Evolutionary conservation across 2,113 vertebrate genomes (phyloP).

Genomic region (Bolborhynchus lineola): DNA sequence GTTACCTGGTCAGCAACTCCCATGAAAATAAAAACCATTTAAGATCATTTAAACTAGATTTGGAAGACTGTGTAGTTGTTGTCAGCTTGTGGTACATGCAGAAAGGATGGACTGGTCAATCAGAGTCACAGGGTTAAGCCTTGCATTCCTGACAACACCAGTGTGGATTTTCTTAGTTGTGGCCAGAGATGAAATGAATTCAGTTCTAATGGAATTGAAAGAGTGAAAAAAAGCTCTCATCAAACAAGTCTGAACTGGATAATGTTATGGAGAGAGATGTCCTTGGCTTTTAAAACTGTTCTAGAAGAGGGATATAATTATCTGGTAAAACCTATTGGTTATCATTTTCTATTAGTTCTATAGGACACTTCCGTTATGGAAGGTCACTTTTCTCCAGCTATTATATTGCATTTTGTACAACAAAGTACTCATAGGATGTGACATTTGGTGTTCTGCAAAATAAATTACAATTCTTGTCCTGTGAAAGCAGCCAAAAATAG

Average conservation of each 20-base stretch:
- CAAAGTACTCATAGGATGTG: constrained; percentile 17
- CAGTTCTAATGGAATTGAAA: background rate
- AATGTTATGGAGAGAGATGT: background rate
- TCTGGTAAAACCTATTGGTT: constrained; percentile 47
- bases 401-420: constrained; percentile 13
- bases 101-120: background rate
- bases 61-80: background rate
- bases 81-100: background rate
- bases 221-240: background rate
- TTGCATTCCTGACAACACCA: background rate
- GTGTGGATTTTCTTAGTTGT: background rate
- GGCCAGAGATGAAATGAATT: background rate
- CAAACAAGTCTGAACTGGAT: background rate
- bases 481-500: constrained; percentile 33
- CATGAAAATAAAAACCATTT: background rate
- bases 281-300: constrained; percentile 36
- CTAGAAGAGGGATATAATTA: constrained; percentile 55
- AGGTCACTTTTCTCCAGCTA: constrained; percentile 59
- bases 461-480: constrained; percentile 7
- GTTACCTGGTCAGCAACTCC: background rate
- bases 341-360: constrained; percentile 64
- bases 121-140: background rate
- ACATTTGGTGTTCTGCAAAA: constrained; percentile 32
- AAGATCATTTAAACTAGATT: background rate
- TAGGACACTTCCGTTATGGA: constrained; percentile 61